Evolutionary conservation across 2,113 vertebrate genomes (phyloP).

Genomic region (Accipiter virgatus): DNA sequence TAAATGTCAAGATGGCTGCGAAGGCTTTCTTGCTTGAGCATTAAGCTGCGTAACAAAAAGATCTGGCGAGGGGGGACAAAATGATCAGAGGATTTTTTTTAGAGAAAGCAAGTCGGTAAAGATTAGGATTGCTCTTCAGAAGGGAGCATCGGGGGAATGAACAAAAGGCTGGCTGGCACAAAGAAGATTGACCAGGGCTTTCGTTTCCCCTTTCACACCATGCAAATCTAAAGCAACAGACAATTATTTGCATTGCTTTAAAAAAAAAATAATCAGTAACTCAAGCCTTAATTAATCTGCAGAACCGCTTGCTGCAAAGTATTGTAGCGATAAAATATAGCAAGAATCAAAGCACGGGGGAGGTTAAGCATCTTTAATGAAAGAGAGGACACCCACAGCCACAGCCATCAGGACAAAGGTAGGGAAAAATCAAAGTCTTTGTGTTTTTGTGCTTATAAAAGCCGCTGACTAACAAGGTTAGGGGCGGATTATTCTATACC

Average conservation of each 20-base stretch:
- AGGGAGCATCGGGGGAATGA: not conserved
- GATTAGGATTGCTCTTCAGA: not conserved
- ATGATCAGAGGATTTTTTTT: not conserved
- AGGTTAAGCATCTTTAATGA: not conserved
- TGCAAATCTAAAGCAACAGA: not conserved
- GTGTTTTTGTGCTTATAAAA: not conserved
- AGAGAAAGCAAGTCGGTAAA: not conserved
- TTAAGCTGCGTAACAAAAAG: not conserved
- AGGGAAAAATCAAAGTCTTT: not conserved
- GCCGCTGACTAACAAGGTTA: not conserved
- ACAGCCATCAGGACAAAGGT: not conserved
- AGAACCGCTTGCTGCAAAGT: not conserved
- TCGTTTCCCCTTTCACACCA: not conserved
- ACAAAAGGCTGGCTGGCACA: conserved; percentile 6
- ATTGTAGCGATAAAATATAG: not conserved
- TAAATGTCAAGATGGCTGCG: not conserved
- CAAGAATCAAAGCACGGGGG: not conserved
- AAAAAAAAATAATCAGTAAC: not conserved
- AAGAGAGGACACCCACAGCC: not conserved
- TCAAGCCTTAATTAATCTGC: not conserved
- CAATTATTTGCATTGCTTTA: not conserved
- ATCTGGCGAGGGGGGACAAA: not conserved
- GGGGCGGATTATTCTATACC: not conserved
- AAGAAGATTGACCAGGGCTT: not conserved
- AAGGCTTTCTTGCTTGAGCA: not conserved